Conservation (phyloP, 2,113 vertebrate genomes). For the Sigmodon hispidus region DNA sequence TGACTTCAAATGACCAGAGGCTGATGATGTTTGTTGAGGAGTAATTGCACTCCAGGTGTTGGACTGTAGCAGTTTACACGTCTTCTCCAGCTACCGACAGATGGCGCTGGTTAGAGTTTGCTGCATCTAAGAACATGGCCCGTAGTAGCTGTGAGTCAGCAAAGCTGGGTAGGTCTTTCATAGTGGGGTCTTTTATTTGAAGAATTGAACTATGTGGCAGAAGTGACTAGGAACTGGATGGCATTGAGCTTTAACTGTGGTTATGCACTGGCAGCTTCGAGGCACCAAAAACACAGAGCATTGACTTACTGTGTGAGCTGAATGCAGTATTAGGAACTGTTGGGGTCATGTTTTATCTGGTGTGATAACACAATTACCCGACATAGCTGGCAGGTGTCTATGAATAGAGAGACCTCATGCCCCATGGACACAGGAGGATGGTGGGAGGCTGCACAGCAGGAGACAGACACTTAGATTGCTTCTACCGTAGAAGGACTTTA, state of each 20-base stretch:
- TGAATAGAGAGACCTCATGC: too few species aligned
- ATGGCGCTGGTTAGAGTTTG: neutral
- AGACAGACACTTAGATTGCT: too few species aligned
- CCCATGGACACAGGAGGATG: too few species aligned
- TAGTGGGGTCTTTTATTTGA: neutral
- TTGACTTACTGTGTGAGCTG: neutral
- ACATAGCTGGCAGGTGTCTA: too few species aligned
- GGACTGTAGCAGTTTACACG: neutral
- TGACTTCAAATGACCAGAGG: neutral
- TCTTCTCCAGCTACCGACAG: neutral
- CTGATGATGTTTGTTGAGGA: slow-evolving; percentile 33
- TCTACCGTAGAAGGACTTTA: too few species aligned
- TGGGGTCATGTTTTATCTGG: too few species aligned
- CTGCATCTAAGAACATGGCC: neutral
- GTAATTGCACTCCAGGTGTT: neutral
- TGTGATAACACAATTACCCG: too few species aligned
- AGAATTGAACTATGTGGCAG: neutral
- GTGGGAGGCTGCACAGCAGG: too few species aligned
- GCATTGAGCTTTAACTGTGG: neutral
- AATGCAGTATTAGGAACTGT: neutral
- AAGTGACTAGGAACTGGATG: neutral
- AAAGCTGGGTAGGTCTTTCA: neutral
- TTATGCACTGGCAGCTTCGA: neutral
- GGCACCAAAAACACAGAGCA: neutral
- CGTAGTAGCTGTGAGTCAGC: slow-evolving; percentile 42